Conservation (phyloP, 2,888 invertebrate genomes). For the Penaeus monodon region DNA sequence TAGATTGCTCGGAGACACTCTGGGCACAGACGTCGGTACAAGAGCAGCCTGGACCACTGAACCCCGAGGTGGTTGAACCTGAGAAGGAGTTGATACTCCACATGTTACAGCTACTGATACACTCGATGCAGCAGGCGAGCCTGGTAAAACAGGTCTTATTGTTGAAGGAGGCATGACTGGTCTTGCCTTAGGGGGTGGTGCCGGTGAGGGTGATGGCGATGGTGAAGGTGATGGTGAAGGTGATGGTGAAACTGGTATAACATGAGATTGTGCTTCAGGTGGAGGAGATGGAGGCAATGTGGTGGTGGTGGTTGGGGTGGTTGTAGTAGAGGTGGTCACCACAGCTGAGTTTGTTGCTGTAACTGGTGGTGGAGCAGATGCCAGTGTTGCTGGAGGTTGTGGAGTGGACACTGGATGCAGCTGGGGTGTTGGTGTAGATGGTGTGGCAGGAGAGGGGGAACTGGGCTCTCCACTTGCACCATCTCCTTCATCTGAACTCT, state of each 20-base stretch:
- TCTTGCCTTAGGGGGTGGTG: conserved; percentile 61
- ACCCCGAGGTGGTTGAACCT: conserved; percentile 39
- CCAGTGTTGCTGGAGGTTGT: conserved; percentile 68
- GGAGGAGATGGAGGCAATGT: not conserved
- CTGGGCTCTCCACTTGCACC: conserved; percentile 46
- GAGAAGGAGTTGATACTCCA: conserved; percentile 19
- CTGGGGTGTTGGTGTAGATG: conserved; percentile 33
- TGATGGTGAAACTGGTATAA: conserved; percentile 1
- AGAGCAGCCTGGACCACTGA: conserved; percentile 41
- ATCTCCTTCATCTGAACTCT: conserved; percentile 57
- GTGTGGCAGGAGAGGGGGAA: conserved; percentile 62
- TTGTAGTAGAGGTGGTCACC: not conserved
- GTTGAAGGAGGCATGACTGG: conserved; percentile 65
- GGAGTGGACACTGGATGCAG: conserved; percentile 28
- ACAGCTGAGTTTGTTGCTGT: not conserved
- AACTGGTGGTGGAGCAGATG: conserved; percentile 66
- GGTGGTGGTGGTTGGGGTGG: conserved; percentile 12
- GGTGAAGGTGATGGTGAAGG: conserved; percentile 1
- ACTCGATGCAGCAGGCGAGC: conserved; percentile 27
- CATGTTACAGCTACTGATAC: conserved; percentile 12
- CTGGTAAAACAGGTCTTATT: conserved; percentile 40
- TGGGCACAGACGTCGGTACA: conserved; percentile 67
- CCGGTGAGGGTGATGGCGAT: conserved; percentile 59
- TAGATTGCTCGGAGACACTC: conserved; percentile 36
- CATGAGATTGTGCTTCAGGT: too few species aligned